Evolutionary conservation across 2,797 vertebrate genomes (phyloP), one percentile per base, ranked within the genome.

Genomic region (Fistularia tabacaria): DNA sequence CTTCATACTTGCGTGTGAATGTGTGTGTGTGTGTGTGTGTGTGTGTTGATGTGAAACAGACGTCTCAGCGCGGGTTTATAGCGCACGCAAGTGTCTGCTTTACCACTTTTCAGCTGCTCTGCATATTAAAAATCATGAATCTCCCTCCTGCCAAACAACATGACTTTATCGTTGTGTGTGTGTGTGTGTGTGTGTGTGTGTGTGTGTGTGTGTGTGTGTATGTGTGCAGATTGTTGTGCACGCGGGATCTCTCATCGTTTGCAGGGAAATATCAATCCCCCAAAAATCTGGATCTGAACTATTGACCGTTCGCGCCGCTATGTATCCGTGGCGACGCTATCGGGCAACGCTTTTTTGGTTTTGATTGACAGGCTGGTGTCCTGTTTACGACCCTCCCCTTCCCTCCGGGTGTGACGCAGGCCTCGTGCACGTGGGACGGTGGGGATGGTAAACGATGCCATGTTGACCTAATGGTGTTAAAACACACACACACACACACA

Each of bases 121-220:
- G 76, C 76, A 82, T 79, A 83, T 83, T 87, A 81, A 82, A 84
- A 74, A 66, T 79, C 71, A 81, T 81, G 68, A 85, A 81, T 86
- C 79, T 80, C 64, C 54, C 41, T 13, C 64, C 46, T 64, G 69
- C 69, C 77, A 82, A 82, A 78, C 70, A 73, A 74, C 83, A 76
- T 55, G 72, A 65, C 73, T 83, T 73, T 56, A 69, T 70, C 51
- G 12, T 14, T 48, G 45, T 39, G n/a, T 25, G 49, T 51, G 43
- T 62, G 36, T 48, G 47, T 40, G 48, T 46, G 13, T 42, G 14
- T 10, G 42, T 49, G 36, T 45, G n/a, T n/a, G n/a, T n/a, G n/a
- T 48, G 45, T 39, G n/a, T 25, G 49, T 51, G 43, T 62, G 36
- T 48, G 47, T 40, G 48, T 46, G 13, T 42, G 14, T 10, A 38